Percentiles rank a stretch among this genome's conserved stretches.
phyloP scores from a whole-genome alignment of 35 echinoderm and acorn worm species.

The Acanthaster planci region DNA sequence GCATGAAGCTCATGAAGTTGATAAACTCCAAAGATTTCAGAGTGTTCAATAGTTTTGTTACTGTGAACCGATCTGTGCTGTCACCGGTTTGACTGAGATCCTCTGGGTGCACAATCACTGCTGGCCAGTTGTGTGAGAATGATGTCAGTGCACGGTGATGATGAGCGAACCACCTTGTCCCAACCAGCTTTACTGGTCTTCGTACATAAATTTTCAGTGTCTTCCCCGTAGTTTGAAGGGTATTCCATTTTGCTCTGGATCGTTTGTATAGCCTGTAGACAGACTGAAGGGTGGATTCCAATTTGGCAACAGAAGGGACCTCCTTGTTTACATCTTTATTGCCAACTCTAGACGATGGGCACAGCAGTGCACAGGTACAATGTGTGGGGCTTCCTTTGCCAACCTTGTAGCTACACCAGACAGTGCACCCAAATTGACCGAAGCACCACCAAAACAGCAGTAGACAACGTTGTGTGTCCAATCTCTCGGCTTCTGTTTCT shows the following conservation, averaged over 20 bases:
- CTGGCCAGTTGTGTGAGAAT: constrained; percentile 10
- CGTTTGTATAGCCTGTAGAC: background rate
- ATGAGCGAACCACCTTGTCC: constrained; percentile 12
- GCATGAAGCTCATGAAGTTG: constrained; percentile 6
- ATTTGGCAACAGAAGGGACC: too few relatives aligned
- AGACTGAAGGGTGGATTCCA: too few relatives aligned
- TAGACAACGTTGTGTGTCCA: constrained; percentile 16
- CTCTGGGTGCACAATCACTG: background rate
- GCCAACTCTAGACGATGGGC: constrained; percentile 28
- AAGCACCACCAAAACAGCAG: constrained; percentile 27
- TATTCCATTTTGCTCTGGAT: background rate
- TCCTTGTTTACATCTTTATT: too few relatives aligned
- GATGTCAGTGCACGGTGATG: background rate
- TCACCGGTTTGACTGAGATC: background rate
- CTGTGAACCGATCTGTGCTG: background rate
- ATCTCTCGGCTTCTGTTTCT: constrained; percentile 17
- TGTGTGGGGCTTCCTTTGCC: constrained; percentile 30
- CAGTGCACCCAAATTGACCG: constrained; percentile 10
- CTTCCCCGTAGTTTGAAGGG: background rate
- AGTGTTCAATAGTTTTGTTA: background rate
- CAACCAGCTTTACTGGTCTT: background rate
- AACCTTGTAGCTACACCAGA: constrained; percentile 9
- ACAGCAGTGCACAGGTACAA: constrained; percentile 24
- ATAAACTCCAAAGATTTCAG: background rate
- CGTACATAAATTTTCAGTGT: background rate